These are phyloP conservation scores for Dipodomys stephensi DNA, from an alignment of 2,113 vertebrate genomes.

Conservation along the genomic window DNA sequence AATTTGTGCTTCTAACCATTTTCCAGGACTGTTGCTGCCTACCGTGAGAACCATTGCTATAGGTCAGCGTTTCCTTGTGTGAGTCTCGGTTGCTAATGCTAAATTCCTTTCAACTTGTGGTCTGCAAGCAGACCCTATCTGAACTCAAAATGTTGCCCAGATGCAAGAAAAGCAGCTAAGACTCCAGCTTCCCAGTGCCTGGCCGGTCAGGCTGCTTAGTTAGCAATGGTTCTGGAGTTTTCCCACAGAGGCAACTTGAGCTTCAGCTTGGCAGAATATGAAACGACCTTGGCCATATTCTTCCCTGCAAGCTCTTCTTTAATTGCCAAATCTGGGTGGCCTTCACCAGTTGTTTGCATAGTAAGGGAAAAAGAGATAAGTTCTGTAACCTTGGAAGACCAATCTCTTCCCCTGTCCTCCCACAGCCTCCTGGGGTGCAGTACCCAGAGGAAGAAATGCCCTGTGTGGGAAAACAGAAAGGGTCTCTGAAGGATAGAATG, in stretches of 20 bases:
- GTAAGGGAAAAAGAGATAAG: slow-evolving; percentile 53
- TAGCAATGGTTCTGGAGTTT: not conserved
- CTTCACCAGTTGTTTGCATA: slow-evolving; percentile 59
- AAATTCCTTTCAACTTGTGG: slow-evolving; percentile 30
- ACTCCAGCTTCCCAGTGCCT: not conserved
- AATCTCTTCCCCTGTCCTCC: not conserved
- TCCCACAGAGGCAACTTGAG: slow-evolving; percentile 67
- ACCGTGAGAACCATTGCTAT: not conserved
- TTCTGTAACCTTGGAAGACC: slow-evolving; percentile 62
- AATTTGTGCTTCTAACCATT: not conserved
- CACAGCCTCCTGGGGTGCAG: slow-evolving; percentile 56
- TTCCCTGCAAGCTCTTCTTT: slow-evolving; percentile 66
- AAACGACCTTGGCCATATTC: slow-evolving; percentile 58
- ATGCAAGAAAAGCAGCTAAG: not conserved
- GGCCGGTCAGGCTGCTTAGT: not conserved
- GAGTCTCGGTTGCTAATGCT: not conserved
- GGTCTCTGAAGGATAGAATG: not conserved
- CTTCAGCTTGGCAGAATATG: slow-evolving; percentile 67
- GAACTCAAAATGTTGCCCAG: not conserved
- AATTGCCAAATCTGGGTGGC: slow-evolving; percentile 72
- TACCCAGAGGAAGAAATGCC: slow-evolving; percentile 62
- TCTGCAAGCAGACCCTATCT: not conserved
- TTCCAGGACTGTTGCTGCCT: not conserved
- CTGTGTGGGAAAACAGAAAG: slow-evolving; percentile 65
- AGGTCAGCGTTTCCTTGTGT: slow-evolving; percentile 7